A percentile compares a stretch with the other conserved stretches of the same genome.
These are phyloP conservation scores for Sesamia inferens DNA, from an alignment of 2,888 invertebrate species.

Conservation along the genomic window DNA sequence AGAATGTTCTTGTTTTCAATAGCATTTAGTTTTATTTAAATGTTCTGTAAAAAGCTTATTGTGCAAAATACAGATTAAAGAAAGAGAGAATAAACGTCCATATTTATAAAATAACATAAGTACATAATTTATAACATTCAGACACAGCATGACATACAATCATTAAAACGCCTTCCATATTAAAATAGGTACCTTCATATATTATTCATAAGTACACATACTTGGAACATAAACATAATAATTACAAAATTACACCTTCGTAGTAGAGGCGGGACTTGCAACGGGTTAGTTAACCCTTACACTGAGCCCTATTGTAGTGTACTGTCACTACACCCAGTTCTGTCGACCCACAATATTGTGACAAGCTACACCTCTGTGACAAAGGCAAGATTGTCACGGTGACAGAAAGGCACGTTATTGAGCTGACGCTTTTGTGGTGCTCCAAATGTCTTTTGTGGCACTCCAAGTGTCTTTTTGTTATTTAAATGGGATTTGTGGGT, in stretches of 20 bases:
- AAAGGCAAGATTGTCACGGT: constrained; percentile 45
- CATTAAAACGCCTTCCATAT: constrained; percentile 31
- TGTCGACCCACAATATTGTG: constrained; percentile 76
- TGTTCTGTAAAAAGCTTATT: neutral
- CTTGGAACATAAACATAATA: constrained; percentile 35
- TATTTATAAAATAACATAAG: neutral
- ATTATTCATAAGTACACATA: constrained; percentile 20
- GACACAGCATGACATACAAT: constrained; percentile 38
- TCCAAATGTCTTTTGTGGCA: neutral
- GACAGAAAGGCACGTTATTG: constrained; percentile 55
- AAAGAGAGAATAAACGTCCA: neutral
- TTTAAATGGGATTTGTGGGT: constrained; percentile 60
- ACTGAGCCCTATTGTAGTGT: constrained; percentile 41
- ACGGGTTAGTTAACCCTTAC: constrained; percentile 47
- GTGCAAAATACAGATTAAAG: neutral
- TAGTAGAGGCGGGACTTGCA: constrained; percentile 34
- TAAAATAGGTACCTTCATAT: constrained; percentile 20
- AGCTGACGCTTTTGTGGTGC: constrained; percentile 48
- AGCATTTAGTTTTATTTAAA: neutral
- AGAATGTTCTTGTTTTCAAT: neutral
- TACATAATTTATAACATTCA: neutral
- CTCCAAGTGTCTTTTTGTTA: constrained; percentile 58
- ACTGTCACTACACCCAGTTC: constrained; percentile 52
- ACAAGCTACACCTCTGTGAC: constrained; percentile 68
- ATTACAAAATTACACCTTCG: constrained; percentile 57